A percentile compares a stretch with the other conserved stretches of the same genome.
phyloP scores from a whole-genome alignment of 2,888 invertebrate genomes.

The Abscondita cerata region DNA sequence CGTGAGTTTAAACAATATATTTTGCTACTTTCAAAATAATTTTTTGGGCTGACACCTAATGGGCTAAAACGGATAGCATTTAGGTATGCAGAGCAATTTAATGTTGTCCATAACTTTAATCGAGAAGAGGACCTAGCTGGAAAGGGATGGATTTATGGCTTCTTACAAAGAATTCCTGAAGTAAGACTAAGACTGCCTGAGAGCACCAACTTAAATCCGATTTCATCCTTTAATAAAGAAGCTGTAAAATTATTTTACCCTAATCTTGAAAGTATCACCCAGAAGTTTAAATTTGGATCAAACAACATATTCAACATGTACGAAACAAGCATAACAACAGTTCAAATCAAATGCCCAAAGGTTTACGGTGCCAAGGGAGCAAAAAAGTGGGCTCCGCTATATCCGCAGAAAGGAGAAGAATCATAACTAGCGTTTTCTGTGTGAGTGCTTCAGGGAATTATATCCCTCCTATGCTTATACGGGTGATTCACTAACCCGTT shows the following conservation, averaged over 20 bases:
- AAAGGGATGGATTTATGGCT: not conserved
- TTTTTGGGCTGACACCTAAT: not conserved
- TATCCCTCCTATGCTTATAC: not conserved
- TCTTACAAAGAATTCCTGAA: not conserved
- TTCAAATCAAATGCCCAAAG: not conserved
- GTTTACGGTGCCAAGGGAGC: not conserved
- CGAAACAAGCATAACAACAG: not conserved
- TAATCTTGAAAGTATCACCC: conserved; percentile 1
- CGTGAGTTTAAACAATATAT: not conserved
- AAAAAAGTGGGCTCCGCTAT: not conserved
- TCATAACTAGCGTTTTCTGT: not conserved
- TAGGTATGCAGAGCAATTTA: conserved; percentile 6
- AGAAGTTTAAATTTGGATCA: not conserved
- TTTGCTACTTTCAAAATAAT: conserved; percentile 2
- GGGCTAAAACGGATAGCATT: not conserved
- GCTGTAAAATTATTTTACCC: not conserved
- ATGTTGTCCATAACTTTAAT: too few species aligned
- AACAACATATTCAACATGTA: not conserved
- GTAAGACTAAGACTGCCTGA: not conserved
- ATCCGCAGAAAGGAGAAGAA: not conserved
- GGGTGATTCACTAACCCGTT: too few species aligned
- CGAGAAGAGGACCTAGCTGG: not conserved
- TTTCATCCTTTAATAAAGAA: conserved; percentile 1
- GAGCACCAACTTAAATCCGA: not conserved
- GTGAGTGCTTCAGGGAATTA: conserved; percentile 1